These are phyloP conservation scores for Cataglyphis hispanica DNA, from an alignment of 1,140 invertebrate genomes.

Conservation along the genomic window DNA sequence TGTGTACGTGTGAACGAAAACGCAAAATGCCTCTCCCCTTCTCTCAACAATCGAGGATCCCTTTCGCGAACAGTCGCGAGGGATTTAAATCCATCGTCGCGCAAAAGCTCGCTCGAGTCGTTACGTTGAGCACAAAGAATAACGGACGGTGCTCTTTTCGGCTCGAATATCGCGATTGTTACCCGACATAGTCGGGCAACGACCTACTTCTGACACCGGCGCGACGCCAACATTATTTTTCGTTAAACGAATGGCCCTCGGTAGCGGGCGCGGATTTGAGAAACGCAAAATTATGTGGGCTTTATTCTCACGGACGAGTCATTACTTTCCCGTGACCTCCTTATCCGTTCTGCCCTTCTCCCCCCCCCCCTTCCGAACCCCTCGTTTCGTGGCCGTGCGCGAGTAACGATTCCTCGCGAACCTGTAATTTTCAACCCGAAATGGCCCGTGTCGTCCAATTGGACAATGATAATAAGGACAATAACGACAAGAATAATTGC, in stretches of 20 bases:
- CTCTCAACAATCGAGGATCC: slow-evolving; percentile 32
- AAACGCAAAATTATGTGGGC: slow-evolving; percentile 66
- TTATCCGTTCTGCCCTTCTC: slow-evolving; percentile 34
- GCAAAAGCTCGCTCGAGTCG: slow-evolving; percentile 29
- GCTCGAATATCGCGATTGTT: slow-evolving; percentile 56
- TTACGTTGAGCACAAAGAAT: slow-evolving; percentile 48
- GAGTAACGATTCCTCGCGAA: slow-evolving; percentile 66
- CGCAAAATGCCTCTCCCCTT: not conserved
- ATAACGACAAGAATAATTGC: slow-evolving; percentile 70
- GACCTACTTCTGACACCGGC: slow-evolving; percentile 54
- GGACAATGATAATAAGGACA: slow-evolving; percentile 71
- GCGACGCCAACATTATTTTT: slow-evolving; percentile 61
- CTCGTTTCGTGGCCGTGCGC: slow-evolving; percentile 9
- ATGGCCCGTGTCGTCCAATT: slow-evolving; percentile 68
- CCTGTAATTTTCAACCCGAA: slow-evolving; percentile 66
- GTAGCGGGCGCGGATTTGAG: slow-evolving; percentile 52
- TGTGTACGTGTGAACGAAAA: no score
- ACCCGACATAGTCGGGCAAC: slow-evolving; percentile 42
- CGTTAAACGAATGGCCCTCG: slow-evolving; percentile 61
- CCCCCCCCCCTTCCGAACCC: not conserved
- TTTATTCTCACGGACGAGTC: slow-evolving; percentile 72
- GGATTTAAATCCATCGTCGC: slow-evolving; percentile 38
- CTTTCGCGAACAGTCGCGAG: not conserved
- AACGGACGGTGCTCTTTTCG: slow-evolving; percentile 52
- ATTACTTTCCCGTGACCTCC: slow-evolving; percentile 70